Percentiles rank a stretch among this genome's conserved stretches.
Conservation (phyloP, 1,140 invertebrate species). For the Drosophila murphyi region DNA sequence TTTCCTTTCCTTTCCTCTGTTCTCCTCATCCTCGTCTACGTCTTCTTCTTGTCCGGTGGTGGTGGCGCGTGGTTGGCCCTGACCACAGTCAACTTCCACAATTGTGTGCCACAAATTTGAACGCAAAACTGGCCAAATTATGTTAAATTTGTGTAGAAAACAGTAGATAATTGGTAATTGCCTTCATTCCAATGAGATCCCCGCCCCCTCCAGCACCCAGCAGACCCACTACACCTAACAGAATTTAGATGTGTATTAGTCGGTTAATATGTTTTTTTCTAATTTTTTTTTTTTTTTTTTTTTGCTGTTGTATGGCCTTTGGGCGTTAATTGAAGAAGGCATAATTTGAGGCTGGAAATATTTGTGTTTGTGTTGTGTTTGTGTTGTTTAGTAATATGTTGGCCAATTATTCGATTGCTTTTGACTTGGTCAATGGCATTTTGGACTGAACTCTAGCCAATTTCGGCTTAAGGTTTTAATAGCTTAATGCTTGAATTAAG, state of each 20-base stretch:
- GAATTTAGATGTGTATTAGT: slow-evolving; percentile 59
- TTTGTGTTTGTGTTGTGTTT: slow-evolving; percentile 9
- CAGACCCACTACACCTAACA: slow-evolving; percentile 5
- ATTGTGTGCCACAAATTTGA: slow-evolving; percentile 79
- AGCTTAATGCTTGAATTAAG: not conserved
- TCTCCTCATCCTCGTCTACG: not conserved
- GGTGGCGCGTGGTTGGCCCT: slow-evolving; percentile 66
- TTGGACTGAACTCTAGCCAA: slow-evolving; percentile 33
- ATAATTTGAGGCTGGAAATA: slow-evolving; percentile 57
- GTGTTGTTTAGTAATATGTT: slow-evolving; percentile 38
- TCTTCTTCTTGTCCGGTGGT: slow-evolving; percentile 7
- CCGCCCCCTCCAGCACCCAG: not conserved
- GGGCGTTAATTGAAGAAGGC: slow-evolving; percentile 78
- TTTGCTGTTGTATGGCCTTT: slow-evolving; percentile 39
- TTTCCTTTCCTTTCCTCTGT: not conserved
- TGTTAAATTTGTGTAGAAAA: slow-evolving; percentile 84
- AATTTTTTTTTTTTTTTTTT: not conserved
- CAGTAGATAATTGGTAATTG: slow-evolving; percentile 84
- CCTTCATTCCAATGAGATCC: slow-evolving; percentile 57
- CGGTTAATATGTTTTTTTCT: slow-evolving; percentile 31
- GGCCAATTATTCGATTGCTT: slow-evolving; percentile 51
- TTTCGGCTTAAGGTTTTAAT: not conserved
- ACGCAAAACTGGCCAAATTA: slow-evolving; percentile 83
- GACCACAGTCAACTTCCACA: slow-evolving; percentile 83
- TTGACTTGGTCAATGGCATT: slow-evolving; percentile 47